Evolutionary conservation across 1,140 invertebrate species (phyloP).

Genomic region (Marisa cornuarietis): DNA sequence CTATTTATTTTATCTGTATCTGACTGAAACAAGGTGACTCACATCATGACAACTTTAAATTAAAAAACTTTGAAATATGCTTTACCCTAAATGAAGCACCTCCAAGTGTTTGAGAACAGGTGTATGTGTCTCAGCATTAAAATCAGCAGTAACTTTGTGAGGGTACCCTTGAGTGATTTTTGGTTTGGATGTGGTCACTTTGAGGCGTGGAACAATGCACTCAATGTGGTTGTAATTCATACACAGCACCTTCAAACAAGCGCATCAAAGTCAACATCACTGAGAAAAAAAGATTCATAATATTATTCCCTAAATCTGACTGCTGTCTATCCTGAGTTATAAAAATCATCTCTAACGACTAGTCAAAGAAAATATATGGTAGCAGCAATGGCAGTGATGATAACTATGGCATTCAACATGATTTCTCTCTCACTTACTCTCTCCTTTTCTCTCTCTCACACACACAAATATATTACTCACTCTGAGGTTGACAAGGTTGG

Average conservation of each 20-base stretch:
- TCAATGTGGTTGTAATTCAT: constrained; percentile 66
- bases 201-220: constrained; percentile 54
- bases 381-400: too few relatives aligned
- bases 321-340: too few relatives aligned
- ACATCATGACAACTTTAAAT: too few relatives aligned
- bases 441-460: too few relatives aligned
- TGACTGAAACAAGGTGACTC: too few relatives aligned
- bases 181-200: constrained; percentile 21
- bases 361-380: too few relatives aligned
- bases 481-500: constrained; percentile 62
- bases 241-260: constrained; percentile 58
- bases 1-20: too few relatives aligned
- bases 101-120: constrained; percentile 62
- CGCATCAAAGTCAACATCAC: constrained; percentile 45
- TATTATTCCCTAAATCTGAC: too few relatives aligned
- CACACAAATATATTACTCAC: constrained; percentile 39
- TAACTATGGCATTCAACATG: too few relatives aligned
- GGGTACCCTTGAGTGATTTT: constrained; percentile 6
- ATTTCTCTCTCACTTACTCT: too few relatives aligned
- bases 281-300: constrained; percentile 51
- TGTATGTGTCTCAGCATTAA: constrained; percentile 29
- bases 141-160: constrained; percentile 23
- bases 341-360: too few relatives aligned
- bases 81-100: constrained; percentile 65
- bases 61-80: not conserved